phyloP scores from a whole-genome alignment of 2,797 vertebrate genomes.

The Geotrypetes seraphini region DNA sequence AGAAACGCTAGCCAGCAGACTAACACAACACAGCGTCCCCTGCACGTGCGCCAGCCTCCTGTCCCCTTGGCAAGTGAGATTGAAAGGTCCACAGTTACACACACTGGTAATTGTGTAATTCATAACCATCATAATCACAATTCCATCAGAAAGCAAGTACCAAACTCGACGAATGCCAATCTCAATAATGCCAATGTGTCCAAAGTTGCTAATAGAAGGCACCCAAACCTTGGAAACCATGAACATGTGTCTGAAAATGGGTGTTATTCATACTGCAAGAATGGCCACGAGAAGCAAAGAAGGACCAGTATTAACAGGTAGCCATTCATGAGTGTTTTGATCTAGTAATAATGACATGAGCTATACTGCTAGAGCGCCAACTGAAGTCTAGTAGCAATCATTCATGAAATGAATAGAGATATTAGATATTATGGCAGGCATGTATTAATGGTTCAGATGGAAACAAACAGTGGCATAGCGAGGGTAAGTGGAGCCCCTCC shows the following conservation, averaged over 20 bases:
- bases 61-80: constrained; percentile 75
- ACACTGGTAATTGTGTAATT: constrained; percentile 62
- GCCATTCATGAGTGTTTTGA: constrained; percentile 7
- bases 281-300: constrained; percentile 67
- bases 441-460: too few relatives aligned
- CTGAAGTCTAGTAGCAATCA: too few relatives aligned
- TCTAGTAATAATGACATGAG: neutral
- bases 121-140: constrained; percentile 83
- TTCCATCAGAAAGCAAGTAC: constrained; percentile 75
- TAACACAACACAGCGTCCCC: constrained; percentile 90
- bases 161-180: constrained; percentile 96
- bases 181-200: constrained; percentile 97
- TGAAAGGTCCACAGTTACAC: constrained; percentile 71
- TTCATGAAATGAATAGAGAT: too few relatives aligned
- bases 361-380: too few relatives aligned
- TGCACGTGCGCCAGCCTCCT: constrained; percentile 75
- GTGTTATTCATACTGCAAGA: constrained; percentile 67
- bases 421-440: too few relatives aligned
- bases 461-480: too few relatives aligned
- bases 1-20: constrained; percentile 84
- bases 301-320: constrained; percentile 86
- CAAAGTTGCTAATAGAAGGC: constrained; percentile 79
- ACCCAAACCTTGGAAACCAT: constrained; percentile 55
- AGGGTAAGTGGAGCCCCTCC: too few relatives aligned
- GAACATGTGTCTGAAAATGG: constrained; percentile 72